Evolutionary conservation across 2,113 vertebrate species (phyloP), one percentile per base, ranked within the genome.

Genomic region (Polypterus bichir): DNA sequence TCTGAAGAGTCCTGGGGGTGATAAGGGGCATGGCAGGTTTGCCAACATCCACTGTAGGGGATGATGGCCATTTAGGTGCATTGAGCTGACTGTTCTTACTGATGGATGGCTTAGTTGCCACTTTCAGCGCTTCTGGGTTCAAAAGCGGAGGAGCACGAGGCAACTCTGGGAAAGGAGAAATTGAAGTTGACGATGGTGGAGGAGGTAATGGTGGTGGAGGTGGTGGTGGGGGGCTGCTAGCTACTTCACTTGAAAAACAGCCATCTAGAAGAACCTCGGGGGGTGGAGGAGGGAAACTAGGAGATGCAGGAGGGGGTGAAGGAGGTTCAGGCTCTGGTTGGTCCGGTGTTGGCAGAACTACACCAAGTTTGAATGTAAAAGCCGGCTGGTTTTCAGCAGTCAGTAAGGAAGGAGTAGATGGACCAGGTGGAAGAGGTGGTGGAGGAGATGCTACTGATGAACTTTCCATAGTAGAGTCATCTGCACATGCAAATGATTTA

Each of bases 1-100:
- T 93, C 77, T 93, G 92, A 57, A 98, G 76, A 0, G 84, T 91
- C 59, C 92, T 85, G 0, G 92, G 76, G 57, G 94, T 97, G 66
- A 98, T 86, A 53, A 96, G 79, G 59, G 91, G 93, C 79, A 88
- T 82, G 46, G 81, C 68, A 10, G 83, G 82, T 54, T 73, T 77
- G 0, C 45, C 53, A 10, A 67, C 8, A 1, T 83, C 86, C 61
- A 81, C 80, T 63, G 75, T 84, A 65, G 1, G 66, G 3, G 67
- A 27, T 27, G 27, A 49, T 1, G 65, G 63, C 45, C 69, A 75
- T 47, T 71, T 72, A 11, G 57, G 45, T 55, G 67, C 59, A 62
- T 65, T 77, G 61, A 53, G 66, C 66, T 69, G 71, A 71, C 70
- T 59, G 44, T 66, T 73, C 0, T 76, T 68, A 67, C 68, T 71